These are phyloP conservation scores for Mola mola DNA, from an alignment of 2,113 vertebrate species.

Conservation along the genomic window DNA sequence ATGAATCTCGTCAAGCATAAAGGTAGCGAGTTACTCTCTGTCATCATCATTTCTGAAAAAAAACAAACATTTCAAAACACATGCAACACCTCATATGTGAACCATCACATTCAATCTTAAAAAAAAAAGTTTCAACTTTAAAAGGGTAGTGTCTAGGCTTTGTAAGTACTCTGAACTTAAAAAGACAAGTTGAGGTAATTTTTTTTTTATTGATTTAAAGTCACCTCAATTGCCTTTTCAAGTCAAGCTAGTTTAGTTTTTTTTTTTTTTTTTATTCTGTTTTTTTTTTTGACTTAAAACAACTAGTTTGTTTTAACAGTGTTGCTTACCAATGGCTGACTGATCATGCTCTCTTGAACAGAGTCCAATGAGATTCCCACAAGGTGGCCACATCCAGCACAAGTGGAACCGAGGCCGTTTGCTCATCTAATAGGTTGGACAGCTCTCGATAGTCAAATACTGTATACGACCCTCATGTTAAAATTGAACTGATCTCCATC, in stretches of 20 bases:
- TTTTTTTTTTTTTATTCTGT: too few species aligned
- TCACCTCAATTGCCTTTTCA: too few species aligned
- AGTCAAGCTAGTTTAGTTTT: too few species aligned
- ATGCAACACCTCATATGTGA: too few species aligned
- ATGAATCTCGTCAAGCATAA: neutral
- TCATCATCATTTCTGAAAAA: neutral
- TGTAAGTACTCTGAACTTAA: too few species aligned
- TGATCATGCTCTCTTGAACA: constrained; percentile 24
- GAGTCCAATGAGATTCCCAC: constrained; percentile 27
- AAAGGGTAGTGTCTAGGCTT: too few species aligned
- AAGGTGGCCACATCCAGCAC: neutral
- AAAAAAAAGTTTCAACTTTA: neutral
- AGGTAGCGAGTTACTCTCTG: constrained; percentile 15
- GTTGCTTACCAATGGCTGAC: neutral
- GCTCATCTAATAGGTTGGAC: constrained; percentile 67
- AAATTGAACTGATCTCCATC: neutral
- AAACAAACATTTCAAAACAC: too few species aligned
- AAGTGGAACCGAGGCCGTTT: constrained; percentile 39
- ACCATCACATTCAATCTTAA: neutral
- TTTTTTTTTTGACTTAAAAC: too few species aligned
- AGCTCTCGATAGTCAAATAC: neutral
- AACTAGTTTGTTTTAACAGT: too few species aligned
- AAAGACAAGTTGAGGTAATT: too few species aligned
- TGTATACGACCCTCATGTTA: neutral
- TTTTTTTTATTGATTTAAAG: too few species aligned